These are phyloP conservation scores for Leptocoma aspasia DNA, from an alignment of 2,113 vertebrate species.

Conservation along the genomic window DNA sequence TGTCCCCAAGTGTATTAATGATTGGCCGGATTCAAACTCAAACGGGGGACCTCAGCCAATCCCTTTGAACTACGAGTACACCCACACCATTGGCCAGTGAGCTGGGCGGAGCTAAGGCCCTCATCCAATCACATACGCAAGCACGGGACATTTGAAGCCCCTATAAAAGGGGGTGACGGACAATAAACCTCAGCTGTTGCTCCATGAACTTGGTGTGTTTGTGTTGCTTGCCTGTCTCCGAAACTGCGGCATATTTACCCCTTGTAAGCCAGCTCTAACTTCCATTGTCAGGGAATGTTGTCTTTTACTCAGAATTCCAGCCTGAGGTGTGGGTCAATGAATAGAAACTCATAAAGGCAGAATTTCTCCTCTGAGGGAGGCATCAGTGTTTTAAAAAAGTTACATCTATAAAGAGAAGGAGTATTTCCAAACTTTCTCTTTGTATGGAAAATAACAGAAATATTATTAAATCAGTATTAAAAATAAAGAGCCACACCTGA, in stretches of 20 bases:
- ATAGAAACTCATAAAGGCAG: not conserved
- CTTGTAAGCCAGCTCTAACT: not conserved
- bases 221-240: not conserved
- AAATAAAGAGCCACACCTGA: not conserved
- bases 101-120: not conserved
- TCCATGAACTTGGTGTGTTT: not conserved
- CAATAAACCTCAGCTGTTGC: not conserved
- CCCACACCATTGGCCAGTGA: not conserved
- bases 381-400: not conserved
- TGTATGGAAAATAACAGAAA: not conserved
- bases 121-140: not conserved
- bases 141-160: not conserved
- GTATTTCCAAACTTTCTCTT: not conserved
- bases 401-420: not conserved
- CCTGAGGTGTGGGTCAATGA: not conserved
- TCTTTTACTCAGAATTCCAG: not conserved
- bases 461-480: not conserved
- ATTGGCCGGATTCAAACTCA: not conserved
- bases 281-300: not conserved
- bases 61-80: not conserved
- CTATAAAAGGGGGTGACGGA: no score
- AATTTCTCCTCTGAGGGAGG: not conserved
- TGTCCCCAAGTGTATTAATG: rapidly evolving
- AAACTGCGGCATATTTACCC: not conserved
- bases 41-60: not conserved